phyloP scores from a whole-genome alignment of 2,888 invertebrate species.

The Drosophila neonasuta region DNA sequence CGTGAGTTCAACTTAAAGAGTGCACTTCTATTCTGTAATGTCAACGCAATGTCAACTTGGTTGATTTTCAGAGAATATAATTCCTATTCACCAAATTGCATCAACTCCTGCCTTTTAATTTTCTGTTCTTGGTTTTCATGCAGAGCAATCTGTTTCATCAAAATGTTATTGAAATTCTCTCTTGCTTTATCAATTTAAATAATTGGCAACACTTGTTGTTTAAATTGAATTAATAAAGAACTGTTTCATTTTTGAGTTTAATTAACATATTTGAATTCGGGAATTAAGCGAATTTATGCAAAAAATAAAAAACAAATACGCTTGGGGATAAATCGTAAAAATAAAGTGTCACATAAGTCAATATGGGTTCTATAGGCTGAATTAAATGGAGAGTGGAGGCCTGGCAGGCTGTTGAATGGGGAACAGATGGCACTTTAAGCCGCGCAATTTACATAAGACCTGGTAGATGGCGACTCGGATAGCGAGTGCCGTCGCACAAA shows the following conservation, averaged over 20 bases:
- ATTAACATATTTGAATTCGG: slow-evolving; percentile 49
- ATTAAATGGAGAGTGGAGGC: neutral
- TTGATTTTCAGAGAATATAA: no score
- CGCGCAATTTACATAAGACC: slow-evolving; percentile 53
- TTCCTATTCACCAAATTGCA: no score
- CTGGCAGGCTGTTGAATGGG: slow-evolving; percentile 38
- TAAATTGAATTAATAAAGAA: slow-evolving; percentile 19
- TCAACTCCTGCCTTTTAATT: no score
- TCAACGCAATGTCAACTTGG: no score
- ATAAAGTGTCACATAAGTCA: slow-evolving; percentile 55
- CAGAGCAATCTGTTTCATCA: neutral
- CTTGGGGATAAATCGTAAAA: slow-evolving; percentile 24
- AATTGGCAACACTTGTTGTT: slow-evolving; percentile 15
- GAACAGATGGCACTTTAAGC: slow-evolving; percentile 51
- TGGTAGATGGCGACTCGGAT: slow-evolving; percentile 15
- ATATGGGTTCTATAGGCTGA: slow-evolving; percentile 30
- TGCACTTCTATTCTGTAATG: no score
- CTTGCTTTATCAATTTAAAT: neutral
- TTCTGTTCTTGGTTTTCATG: neutral
- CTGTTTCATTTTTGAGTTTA: slow-evolving; percentile 24
- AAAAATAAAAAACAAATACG: slow-evolving; percentile 14
- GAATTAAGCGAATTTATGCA: slow-evolving; percentile 39
- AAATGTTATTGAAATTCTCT: neutral
- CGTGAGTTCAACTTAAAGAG: neutral
- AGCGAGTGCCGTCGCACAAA: slow-evolving; percentile 13